phyloP scores from a whole-genome alignment of 2,113 vertebrate species.

The Puffinus mauretanicus region DNA sequence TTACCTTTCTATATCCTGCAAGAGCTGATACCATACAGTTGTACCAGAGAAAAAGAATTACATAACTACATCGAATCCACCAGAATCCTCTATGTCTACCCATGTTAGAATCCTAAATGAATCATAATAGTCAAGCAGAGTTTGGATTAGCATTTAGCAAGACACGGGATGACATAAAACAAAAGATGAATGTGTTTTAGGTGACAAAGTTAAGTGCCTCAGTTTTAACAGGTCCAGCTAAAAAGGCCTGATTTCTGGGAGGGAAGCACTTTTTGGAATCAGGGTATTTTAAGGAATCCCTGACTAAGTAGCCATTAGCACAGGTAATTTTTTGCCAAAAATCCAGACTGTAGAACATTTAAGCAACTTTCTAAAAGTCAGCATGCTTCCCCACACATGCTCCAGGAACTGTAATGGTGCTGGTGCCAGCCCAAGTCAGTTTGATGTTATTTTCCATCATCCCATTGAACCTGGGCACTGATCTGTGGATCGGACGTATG shows the following conservation, averaged over 20 bases:
- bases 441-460: slow-evolving; percentile 34
- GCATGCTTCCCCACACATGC: background rate
- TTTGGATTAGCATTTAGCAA: background rate
- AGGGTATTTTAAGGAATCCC: background rate
- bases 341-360: background rate
- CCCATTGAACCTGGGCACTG: slow-evolving; percentile 62
- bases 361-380: background rate
- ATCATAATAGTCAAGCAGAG: background rate
- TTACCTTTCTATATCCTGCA: background rate
- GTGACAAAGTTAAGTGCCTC: background rate
- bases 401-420: background rate
- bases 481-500: slow-evolving; percentile 47
- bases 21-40: background rate
- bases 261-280: background rate
- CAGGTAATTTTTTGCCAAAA: background rate
- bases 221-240: background rate
- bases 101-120: background rate
- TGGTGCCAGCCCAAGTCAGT: slow-evolving; percentile 10
- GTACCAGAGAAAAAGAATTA: background rate
- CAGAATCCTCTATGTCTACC: background rate
- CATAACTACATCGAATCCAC: fast-evolving
- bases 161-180: background rate
- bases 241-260: background rate
- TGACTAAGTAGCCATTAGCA: background rate
- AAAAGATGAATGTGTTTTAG: background rate